phyloP scores from a whole-genome alignment of 2,888 invertebrate species.

The Drosophila barbarae region DNA sequence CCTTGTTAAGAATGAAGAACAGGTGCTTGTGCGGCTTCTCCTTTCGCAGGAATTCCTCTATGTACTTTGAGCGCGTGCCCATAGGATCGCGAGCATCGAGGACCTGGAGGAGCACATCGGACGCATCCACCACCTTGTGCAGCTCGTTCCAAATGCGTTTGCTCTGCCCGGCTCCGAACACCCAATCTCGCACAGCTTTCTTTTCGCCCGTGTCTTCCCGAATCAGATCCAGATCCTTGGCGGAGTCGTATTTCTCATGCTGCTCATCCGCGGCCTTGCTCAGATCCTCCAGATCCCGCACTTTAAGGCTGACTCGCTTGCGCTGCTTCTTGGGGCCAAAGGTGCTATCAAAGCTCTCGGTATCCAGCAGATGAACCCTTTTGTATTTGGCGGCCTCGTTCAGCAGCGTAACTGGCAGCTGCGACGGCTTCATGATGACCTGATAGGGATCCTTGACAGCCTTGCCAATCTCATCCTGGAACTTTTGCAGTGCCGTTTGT shows the following conservation, averaged over 20 bases:
- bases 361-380: slow-evolving; percentile 96
- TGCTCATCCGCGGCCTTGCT: slow-evolving; percentile 86
- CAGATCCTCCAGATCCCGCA: slow-evolving; percentile 88
- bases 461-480: slow-evolving; percentile 96
- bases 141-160: slow-evolving; percentile 99
- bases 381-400: slow-evolving; percentile 95
- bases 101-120: slow-evolving; percentile 97
- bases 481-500: slow-evolving; percentile 92
- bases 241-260: slow-evolving; percentile 88
- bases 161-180: slow-evolving; percentile 97
- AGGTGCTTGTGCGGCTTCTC: slow-evolving; percentile 99
- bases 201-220: slow-evolving; percentile 90
- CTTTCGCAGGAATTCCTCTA: slow-evolving; percentile 93
- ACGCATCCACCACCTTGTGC: slow-evolving; percentile 99
- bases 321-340: slow-evolving; percentile 98
- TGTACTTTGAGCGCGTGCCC: slow-evolving; percentile 95
- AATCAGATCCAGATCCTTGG: slow-evolving; percentile 91
- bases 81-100: slow-evolving; percentile 98
- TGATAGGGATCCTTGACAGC: slow-evolving; percentile 98
- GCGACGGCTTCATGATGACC: slow-evolving; percentile 97
- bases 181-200: slow-evolving; percentile 93
- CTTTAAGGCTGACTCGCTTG: slow-evolving; percentile 91
- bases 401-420: slow-evolving; percentile 94
- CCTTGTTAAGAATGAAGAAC: slow-evolving; percentile 98
- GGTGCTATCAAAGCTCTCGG: slow-evolving; percentile 94